Base-by-base conservation (phyloP, 2,797 vertebrate species). In the Falco naumanni region DNA sequence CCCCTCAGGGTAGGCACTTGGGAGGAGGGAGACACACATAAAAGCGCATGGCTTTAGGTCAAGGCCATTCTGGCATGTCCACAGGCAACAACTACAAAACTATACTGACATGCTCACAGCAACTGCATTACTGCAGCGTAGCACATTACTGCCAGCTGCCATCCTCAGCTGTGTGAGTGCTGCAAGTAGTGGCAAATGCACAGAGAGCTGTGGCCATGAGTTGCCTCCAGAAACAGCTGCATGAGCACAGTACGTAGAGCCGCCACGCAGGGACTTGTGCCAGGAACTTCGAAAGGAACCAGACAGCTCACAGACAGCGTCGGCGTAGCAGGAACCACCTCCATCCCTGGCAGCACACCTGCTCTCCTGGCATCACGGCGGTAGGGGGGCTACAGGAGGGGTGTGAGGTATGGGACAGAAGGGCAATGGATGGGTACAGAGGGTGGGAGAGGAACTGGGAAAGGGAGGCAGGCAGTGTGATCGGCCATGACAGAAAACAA, bases 211-310 rank as follows among this genome's bases (percentile, higher is more conserved):
- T 5, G 7, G 45, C 50, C 37, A 2, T 6, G 24, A 50, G 33
- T 0, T 79, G 61, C 41, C 53, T 90, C 47, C 84, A 83, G 54
- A 56, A 72, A 39, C n/a, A 72, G 64, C 71, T 39, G 15, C 45
- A 10, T 24, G 37, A 79, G 24, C 0, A 0, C 63, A 60, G 65
- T 4, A 17, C 81, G 47, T 2, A 3, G 66, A 80, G 33, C 39
- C 10, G 10, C 41, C 0, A 0, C 1, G 22, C 60, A 65, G 41
- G 37, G 45, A 13, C 25, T 34, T 37, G 9, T n/a, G 33, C 31
- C 41, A 82, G 53, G 41, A 86, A 9, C n/a, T 48, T 64, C 48
- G 59, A 56, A n/a, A 77, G 68, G 48, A 96, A 50, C 15, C 59
- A 60, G 45, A 45, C 37, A 66, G 64, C 54, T 84, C 84, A 53